Evolutionary conservation across 2,113 vertebrate species (phyloP).

Genomic region (Herpetotheres cachinnans): DNA sequence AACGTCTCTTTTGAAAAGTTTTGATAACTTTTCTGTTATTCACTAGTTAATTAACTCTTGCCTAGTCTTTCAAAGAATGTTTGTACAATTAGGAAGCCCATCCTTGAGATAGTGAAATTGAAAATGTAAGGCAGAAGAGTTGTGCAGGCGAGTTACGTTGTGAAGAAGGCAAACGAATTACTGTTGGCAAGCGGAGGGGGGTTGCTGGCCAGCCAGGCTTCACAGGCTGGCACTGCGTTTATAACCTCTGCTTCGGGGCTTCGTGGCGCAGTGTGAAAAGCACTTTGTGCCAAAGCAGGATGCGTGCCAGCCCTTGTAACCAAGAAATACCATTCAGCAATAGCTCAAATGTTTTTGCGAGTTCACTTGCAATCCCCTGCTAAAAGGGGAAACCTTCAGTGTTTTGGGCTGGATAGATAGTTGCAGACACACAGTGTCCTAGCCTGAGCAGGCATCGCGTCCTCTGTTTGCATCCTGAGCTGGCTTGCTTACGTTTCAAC

Average conservation of each 20-base stretch:
- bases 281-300: neutral
- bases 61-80: neutral
- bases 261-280: neutral
- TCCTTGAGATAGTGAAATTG: neutral
- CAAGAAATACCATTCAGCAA: neutral
- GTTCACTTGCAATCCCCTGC: neutral
- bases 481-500: neutral
- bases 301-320: neutral
- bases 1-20: neutral
- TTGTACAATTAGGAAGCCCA: neutral
- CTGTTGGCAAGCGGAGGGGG: rapidly evolving
- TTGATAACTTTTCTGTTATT: neutral
- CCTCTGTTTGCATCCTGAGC: neutral
- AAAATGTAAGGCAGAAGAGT: neutral
- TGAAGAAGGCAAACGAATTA: neutral
- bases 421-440: neutral
- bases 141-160: neutral
- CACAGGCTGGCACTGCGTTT: neutral
- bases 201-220: neutral
- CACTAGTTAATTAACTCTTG: neutral
- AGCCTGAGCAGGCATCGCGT: neutral
- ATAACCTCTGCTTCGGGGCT: neutral
- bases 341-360: neutral
- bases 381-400: neutral
- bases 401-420: neutral